A percentile compares a stretch with the other conserved stretches of the same genome.
These are phyloP conservation scores for Clarias laeviceps DNA, from an alignment of 2,797 vertebrate genomes.

Conservation along the genomic window DNA sequence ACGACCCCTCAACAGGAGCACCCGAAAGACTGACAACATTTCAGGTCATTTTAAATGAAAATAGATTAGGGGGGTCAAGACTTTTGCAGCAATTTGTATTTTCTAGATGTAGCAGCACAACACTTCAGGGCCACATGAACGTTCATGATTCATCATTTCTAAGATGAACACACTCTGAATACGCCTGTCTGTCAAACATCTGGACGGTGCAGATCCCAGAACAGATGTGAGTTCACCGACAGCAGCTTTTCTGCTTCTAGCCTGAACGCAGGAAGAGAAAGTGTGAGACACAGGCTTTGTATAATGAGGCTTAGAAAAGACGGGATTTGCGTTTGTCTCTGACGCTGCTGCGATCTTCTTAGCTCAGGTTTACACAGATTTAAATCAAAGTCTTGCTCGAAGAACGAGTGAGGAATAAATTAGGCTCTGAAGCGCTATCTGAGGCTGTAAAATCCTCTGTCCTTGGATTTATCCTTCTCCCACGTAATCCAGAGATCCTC, in stretches of 20 bases:
- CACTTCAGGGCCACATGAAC: neutral
- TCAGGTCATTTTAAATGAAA: no score
- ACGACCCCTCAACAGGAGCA: no score
- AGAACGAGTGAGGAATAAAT: slow-evolving; percentile 20
- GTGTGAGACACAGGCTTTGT: neutral
- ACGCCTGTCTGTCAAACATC: neutral
- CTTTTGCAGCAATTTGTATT: no score
- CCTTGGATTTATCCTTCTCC: neutral
- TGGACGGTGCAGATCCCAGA: neutral
- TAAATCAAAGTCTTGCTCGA: slow-evolving; percentile 20
- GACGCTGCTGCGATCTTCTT: slow-evolving; percentile 12
- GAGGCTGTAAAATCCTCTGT: slow-evolving; percentile 3
- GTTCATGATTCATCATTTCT: neutral
- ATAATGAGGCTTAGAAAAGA: slow-evolving; percentile 29
- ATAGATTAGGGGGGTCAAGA: no score
- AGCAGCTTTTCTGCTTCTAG: neutral
- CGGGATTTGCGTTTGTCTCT: slow-evolving; percentile 20
- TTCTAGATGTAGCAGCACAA: no score
- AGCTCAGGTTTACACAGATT: slow-evolving; percentile 36
- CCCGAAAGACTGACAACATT: no score
- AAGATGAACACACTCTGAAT: neutral
- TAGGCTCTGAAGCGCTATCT: neutral
- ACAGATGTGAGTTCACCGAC: neutral
- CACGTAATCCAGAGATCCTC: slow-evolving; percentile 13
- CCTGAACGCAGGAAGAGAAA: neutral